Percentiles rank a stretch among this genome's conserved stretches.
phyloP scores from a whole-genome alignment of 2,113 vertebrate genomes.

The Dissostichus mawsoni region DNA sequence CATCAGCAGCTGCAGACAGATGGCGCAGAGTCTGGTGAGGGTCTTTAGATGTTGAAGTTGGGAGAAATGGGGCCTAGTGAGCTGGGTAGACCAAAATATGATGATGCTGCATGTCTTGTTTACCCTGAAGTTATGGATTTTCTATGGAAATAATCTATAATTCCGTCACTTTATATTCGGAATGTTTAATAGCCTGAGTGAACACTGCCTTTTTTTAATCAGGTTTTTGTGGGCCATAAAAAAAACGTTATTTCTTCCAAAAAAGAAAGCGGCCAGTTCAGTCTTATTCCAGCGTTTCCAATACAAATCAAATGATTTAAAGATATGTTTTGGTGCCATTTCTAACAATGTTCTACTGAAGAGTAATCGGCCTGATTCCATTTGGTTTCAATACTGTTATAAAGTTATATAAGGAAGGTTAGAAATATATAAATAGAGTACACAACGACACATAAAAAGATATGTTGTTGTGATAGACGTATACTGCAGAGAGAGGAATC shows the following conservation, averaged over 20 bases:
- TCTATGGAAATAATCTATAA: neutral
- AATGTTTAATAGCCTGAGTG: neutral
- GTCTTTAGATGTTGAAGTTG: conserved; percentile 7
- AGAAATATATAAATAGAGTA: too few species aligned
- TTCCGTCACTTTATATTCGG: neutral
- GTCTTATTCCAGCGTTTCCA: neutral
- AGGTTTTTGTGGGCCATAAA: too few species aligned
- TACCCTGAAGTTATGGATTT: neutral
- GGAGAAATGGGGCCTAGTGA: neutral
- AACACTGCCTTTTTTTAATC: too few species aligned
- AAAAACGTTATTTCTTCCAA: neutral
- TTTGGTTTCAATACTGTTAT: too few species aligned
- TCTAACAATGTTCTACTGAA: too few species aligned
- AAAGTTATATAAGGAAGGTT: too few species aligned
- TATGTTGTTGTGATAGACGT: neutral
- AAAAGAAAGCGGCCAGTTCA: neutral
- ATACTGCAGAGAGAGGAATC: neutral
- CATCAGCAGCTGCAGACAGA: conserved; percentile 13
- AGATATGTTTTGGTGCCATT: neutral
- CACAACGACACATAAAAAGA: too few species aligned
- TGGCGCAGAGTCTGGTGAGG: neutral
- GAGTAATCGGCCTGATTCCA: too few species aligned
- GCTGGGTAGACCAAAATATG: neutral
- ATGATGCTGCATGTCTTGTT: neutral
- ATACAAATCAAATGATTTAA: neutral